A percentile compares a stretch with the other conserved stretches of the same genome.
Conservation (phyloP, 2,888 invertebrate genomes). For the Bruchidius siliquastri region DNA sequence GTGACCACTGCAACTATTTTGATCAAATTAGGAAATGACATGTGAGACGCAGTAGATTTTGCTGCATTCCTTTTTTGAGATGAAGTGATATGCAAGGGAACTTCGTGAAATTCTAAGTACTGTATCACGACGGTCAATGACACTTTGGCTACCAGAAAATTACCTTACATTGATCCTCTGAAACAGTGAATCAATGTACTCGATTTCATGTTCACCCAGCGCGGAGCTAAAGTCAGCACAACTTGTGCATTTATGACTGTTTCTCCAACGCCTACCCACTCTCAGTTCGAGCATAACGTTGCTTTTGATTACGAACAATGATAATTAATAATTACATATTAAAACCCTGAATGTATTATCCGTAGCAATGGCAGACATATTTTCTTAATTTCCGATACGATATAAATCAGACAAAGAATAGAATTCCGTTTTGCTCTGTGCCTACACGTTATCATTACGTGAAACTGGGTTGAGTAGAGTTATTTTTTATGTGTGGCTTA, state of each 20-base stretch:
- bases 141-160: too few species aligned
- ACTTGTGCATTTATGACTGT: neutral
- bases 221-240: neutral
- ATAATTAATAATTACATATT: neutral
- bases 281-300: neutral
- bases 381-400: neutral
- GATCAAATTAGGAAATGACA: too few species aligned
- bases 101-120: too few species aligned
- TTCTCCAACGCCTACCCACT: neutral
- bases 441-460: neutral
- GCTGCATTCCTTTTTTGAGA: too few species aligned
- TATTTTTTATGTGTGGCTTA: neutral
- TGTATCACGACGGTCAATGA: too few species aligned
- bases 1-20: too few species aligned
- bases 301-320: neutral
- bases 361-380: neutral
- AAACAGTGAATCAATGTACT: neutral
- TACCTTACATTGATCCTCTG: too few species aligned
- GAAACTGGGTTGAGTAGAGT: neutral
- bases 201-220: neutral
- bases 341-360: neutral
- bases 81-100: too few species aligned
- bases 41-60: too few species aligned
- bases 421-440: neutral
- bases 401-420: neutral